These are phyloP conservation scores for Elaeidobius kamerunicus DNA, from an alignment of 2,888 invertebrate genomes.

Conservation along the genomic window DNA sequence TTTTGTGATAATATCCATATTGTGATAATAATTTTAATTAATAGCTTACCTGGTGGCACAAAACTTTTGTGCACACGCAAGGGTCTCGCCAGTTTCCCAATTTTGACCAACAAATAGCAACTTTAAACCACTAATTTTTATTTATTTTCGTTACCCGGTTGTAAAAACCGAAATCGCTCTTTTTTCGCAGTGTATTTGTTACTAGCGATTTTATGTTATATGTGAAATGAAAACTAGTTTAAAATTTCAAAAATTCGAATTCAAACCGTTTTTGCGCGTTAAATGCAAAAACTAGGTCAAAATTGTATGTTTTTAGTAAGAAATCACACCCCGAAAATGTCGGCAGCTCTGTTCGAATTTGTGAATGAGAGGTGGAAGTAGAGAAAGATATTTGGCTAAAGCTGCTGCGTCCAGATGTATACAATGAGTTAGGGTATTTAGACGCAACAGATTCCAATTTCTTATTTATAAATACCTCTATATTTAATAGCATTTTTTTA, in stretches of 20 bases:
- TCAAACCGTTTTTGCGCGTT: no score
- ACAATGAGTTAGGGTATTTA: no score
- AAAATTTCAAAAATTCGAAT: not conserved
- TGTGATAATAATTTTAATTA: no score
- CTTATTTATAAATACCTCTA: no score
- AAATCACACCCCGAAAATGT: slow-evolving; percentile 13
- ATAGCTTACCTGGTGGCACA: slow-evolving; percentile 6
- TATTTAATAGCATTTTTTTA: no score
- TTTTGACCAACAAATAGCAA: not conserved
- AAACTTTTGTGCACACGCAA: slow-evolving; percentile 1
- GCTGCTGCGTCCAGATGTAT: slow-evolving; percentile 7
- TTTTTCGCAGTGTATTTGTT: no score
- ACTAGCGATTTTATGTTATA: no score
- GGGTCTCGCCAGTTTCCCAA: slow-evolving; percentile 8
- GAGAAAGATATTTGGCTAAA: slow-evolving; percentile 6
- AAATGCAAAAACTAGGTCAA: no score
- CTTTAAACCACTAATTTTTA: not conserved
- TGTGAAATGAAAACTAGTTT: not conserved
- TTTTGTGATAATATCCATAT: no score
- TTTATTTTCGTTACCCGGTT: not conserved
- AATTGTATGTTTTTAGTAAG: no score
- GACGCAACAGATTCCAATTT: no score
- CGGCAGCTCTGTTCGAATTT: slow-evolving; percentile 4
- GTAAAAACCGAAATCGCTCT: not conserved
- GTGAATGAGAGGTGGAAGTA: slow-evolving; percentile 3